phyloP scores from a whole-genome alignment of 2,797 vertebrate species.

The Typhlichthys subterraneus region DNA sequence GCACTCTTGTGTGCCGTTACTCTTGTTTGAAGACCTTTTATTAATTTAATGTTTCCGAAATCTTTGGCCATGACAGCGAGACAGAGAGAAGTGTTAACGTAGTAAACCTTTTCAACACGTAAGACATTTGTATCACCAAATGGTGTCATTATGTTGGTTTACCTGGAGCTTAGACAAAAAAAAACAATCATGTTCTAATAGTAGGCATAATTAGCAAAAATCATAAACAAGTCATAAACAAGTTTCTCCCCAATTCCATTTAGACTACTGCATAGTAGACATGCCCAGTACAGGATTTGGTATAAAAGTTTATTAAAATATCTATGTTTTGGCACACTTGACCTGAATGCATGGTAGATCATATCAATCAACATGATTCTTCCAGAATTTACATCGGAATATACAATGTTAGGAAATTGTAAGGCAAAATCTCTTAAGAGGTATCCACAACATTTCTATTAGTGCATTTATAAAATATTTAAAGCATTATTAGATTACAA shows the following conservation, averaged over 20 bases:
- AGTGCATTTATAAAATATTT: conserved; percentile 16
- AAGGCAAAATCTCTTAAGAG: conserved; percentile 11
- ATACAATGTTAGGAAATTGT: conserved; percentile 23
- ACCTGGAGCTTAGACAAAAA: too few relatives aligned
- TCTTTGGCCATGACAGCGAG: too few relatives aligned
- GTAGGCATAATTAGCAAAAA: too few relatives aligned
- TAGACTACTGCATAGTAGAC: conserved; percentile 30
- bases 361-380: conserved; percentile 20
- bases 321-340: conserved; percentile 19
- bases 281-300: conserved; percentile 23
- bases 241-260: conserved; percentile 16
- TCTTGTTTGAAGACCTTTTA: too few relatives aligned
- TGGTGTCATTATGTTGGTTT: too few relatives aligned
- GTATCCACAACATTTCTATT: conserved; percentile 13
- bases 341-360: conserved; percentile 24
- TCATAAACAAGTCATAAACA: too few relatives aligned
- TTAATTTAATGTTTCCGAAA: too few relatives aligned
- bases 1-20: too few relatives aligned
- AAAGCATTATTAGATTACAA: conserved; percentile 18
- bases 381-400: conserved; percentile 17
- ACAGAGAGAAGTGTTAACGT: too few relatives aligned
- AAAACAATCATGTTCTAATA: too few relatives aligned
- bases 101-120: too few relatives aligned
- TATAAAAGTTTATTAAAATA: conserved; percentile 38
- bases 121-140: too few relatives aligned